These are phyloP conservation scores for Tetraneura akinire DNA, from an alignment of 1,140 invertebrate species.

Conservation along the genomic window DNA sequence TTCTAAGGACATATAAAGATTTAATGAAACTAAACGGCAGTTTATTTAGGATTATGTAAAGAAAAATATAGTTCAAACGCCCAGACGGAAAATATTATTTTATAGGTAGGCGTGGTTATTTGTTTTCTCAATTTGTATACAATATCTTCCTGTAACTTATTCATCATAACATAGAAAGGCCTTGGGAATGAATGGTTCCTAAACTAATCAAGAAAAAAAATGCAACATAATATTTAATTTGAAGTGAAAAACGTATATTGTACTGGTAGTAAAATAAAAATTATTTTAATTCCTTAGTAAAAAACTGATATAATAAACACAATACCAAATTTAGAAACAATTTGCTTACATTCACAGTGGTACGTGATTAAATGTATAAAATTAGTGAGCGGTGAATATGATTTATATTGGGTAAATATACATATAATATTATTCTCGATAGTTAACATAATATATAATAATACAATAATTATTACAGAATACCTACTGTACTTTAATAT, in stretches of 20 bases:
- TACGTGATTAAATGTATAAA: slow-evolving; percentile 24
- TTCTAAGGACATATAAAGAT: neutral
- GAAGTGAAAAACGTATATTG: neutral
- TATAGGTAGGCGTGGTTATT: slow-evolving; percentile 40
- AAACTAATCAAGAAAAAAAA: slow-evolving; percentile 16
- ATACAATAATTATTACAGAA: no score
- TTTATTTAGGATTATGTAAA: slow-evolving; percentile 15
- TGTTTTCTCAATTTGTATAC: neutral
- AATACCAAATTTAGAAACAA: slow-evolving; percentile 25
- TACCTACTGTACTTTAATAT: no score
- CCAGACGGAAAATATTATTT: slow-evolving; percentile 34
- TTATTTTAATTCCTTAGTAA: neutral
- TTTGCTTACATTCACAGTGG: slow-evolving; percentile 8
- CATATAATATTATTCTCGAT: no score
- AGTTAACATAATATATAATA: no score
- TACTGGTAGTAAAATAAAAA: neutral
- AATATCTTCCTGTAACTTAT: neutral
- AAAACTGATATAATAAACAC: neutral
- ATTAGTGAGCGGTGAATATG: neutral
- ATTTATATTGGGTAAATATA: no score
- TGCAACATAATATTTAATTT: slow-evolving; percentile 34
- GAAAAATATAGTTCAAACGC: slow-evolving; percentile 26
- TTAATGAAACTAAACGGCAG: neutral
- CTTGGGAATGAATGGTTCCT: slow-evolving; percentile 32
- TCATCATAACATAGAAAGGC: slow-evolving; percentile 7